Conservation (phyloP, 2,113 vertebrate genomes). For the Saccopteryx leptura region DNA sequence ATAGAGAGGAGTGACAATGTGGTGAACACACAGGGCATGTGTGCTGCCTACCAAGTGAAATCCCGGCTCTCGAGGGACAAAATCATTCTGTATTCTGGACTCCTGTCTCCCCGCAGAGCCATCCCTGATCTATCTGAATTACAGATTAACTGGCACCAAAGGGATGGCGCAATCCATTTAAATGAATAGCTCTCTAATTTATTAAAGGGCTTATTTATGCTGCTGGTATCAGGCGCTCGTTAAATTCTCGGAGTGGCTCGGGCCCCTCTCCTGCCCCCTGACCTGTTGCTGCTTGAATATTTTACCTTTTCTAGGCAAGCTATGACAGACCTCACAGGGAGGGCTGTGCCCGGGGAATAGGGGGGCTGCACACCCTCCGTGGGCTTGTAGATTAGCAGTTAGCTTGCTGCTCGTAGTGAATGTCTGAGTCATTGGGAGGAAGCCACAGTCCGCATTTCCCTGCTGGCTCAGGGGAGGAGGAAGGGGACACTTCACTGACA, state of each 20-base stretch:
- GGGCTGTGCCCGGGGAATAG: background rate
- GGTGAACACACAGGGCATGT: background rate
- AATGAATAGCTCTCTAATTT: constrained; percentile 86
- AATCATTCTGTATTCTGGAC: constrained; percentile 85
- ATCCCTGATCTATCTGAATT: constrained; percentile 87
- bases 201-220: constrained; percentile 84
- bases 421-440: background rate
- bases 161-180: constrained; percentile 84
- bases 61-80: constrained; percentile 73
- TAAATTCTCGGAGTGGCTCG: constrained; percentile 50
- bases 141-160: constrained; percentile 86
- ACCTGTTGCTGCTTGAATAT: background rate
- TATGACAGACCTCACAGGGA: background rate
- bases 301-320: constrained; percentile 17
- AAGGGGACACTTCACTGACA: background rate
- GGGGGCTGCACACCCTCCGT: background rate
- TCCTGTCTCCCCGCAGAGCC: constrained; percentile 83
- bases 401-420: background rate
- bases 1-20: background rate
- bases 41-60: constrained; percentile 78
- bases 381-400: background rate
- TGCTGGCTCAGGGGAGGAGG: background rate
- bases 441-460: background rate
- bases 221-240: constrained; percentile 25
- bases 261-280: background rate